Evolutionary conservation across 2,113 vertebrate genomes (phyloP).

Genomic region (Brachyhypopomus occidentalis): DNA sequence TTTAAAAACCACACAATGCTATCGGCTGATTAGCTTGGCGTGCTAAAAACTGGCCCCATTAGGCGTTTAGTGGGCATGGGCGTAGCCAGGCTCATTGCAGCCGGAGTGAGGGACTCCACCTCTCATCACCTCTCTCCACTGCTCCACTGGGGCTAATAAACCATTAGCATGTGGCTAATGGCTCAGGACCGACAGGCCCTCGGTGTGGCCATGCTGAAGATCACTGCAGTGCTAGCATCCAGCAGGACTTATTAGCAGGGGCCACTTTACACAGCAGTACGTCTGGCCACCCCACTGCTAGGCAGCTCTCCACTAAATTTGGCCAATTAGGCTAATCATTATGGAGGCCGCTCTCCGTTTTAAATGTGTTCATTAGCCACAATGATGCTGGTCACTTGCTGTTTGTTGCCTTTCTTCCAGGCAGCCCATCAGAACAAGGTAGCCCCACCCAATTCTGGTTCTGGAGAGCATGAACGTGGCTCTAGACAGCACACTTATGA

Average conservation of each 20-base stretch:
- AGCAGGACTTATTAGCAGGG: constrained; percentile 69
- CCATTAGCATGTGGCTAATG: constrained; percentile 46
- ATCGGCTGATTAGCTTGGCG: neutral
- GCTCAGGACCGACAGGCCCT: constrained; percentile 12
- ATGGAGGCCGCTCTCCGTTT: constrained; percentile 64
- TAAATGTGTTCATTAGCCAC: constrained; percentile 67
- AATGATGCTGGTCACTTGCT: constrained; percentile 59
- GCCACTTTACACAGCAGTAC: constrained; percentile 69
- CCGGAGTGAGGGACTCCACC: neutral
- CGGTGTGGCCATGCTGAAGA: neutral
- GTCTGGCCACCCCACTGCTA: constrained; percentile 65
- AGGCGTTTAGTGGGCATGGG: neutral
- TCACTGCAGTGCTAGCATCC: constrained; percentile 59
- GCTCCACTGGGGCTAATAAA: constrained; percentile 29
- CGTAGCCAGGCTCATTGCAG: neutral
- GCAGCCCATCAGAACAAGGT: neutral
- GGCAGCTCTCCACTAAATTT: constrained; percentile 69
- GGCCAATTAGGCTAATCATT: constrained; percentile 77
- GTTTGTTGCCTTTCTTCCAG: constrained; percentile 27
- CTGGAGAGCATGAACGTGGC: neutral
- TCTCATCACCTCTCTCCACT: neutral
- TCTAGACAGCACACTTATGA: neutral
- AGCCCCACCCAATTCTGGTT: neutral
- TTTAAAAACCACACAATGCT: neutral
- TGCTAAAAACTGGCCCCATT: neutral